Evolutionary conservation across 1,140 invertebrate genomes (phyloP), one percentile per base, ranked within the genome.

Genomic region (Drosophila asahinai): DNA sequence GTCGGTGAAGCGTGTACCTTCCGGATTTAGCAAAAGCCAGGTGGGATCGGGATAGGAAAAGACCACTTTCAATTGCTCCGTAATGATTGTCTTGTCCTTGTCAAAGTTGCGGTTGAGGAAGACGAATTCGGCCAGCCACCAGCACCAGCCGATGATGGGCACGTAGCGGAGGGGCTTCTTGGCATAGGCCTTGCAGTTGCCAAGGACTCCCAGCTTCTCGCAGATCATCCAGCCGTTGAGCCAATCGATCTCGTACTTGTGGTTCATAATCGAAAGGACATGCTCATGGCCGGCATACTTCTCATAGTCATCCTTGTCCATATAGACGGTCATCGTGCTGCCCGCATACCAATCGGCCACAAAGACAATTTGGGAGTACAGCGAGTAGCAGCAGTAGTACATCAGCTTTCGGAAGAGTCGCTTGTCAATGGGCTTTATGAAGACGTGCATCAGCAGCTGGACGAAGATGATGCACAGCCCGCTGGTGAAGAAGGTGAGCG

Each of bases 241-340:
- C 97, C 98, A 99, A 93, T 99, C 98, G 61, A 98, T 96, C 94
- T 99, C 98, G 93, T 98, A 99, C 58, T 95, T 96, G 92, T 99
- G 98, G 93, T 99, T 99, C 97, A 99, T 98, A 36, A 99, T 94
- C 36, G 98, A 94, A 83, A 98, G 95, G 15, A 95, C 96, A 94
- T 99, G 97, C 91, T 99, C 98, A 74, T 97, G 96, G 12, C 97
- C 97, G 93, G 96, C 96, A 93, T 95, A 96, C 92, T 96, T 96
- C 5, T 96, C 94, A 89, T 96, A 96, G 77, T 98, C 96, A 65
- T 97, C 94, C 82, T 96, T 96, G 82, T 98, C 96, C 81, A 96
- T 95, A 84, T 97, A 98, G 17, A 98, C 86, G 51, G 95, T 93
- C 77, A 97, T 91, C 75, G 96, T 95, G 43, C 96, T 95, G 43